These are phyloP conservation scores for Hybognathus amarus DNA, from an alignment of 2,797 vertebrate genomes.

Conservation along the genomic window DNA sequence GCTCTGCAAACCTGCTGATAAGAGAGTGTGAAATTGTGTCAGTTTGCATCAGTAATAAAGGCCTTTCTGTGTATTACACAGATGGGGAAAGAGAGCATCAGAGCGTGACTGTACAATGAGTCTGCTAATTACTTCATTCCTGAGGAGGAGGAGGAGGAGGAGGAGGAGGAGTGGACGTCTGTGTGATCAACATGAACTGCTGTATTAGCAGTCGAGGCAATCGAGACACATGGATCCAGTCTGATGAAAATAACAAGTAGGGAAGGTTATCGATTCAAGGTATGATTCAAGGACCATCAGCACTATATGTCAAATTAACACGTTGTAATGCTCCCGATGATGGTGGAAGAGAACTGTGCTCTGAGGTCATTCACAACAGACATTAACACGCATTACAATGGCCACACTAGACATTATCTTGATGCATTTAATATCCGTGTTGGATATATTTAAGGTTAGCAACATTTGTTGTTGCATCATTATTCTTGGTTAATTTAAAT, in stretches of 20 bases:
- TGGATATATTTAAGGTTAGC: neutral
- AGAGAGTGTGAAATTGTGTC: constrained; percentile 58
- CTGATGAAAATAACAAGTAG: constrained; percentile 8
- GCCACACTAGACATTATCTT: neutral
- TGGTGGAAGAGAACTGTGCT: neutral
- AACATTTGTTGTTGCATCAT: neutral
- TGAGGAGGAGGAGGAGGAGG: constrained; percentile 50
- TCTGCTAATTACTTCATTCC: constrained; percentile 69
- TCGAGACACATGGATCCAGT: constrained; percentile 23
- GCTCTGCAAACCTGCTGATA: constrained; percentile 56
- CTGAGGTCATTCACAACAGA: constrained; percentile 27
- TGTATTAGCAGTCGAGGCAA: constrained; percentile 43
- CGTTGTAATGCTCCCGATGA: neutral
- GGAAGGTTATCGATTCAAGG: neutral
- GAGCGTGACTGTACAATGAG: constrained; percentile 76
- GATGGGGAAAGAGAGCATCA: constrained; percentile 68
- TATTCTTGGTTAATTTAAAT: neutral
- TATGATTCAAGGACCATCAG: neutral
- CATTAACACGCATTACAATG: constrained; percentile 21
- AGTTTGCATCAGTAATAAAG: constrained; percentile 58
- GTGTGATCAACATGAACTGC: constrained; percentile 61
- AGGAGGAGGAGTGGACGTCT: constrained; percentile 24
- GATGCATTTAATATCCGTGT: neutral
- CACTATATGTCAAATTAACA: neutral
- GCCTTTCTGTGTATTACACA: constrained; percentile 61